Evolutionary conservation across 92 coral and sea anemone genomes (phyloP).

Genomic region (Zoanthus sansibaricus): DNA sequence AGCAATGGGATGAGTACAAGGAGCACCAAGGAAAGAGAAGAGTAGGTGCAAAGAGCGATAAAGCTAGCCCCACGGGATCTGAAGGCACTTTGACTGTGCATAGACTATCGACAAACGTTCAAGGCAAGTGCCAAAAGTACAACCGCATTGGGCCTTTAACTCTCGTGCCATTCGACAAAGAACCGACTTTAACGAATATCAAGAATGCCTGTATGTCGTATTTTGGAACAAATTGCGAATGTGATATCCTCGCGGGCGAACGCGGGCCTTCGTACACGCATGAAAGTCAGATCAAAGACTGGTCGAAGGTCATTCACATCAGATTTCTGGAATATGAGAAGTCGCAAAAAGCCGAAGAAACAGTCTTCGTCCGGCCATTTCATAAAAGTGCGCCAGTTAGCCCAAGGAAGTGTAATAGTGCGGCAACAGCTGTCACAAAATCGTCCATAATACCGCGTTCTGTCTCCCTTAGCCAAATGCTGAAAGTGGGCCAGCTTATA

Average conservation of each 20-base stretch:
- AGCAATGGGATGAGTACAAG: slow-evolving; percentile 46
- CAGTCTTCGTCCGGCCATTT: slow-evolving; percentile 12
- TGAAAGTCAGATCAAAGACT: slow-evolving; percentile 56
- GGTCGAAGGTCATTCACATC: slow-evolving; percentile 63
- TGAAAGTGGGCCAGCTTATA: slow-evolving; percentile 40
- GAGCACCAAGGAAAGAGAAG: slow-evolving; percentile 31
- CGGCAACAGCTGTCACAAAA: slow-evolving; percentile 13
- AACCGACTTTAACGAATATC: slow-evolving; percentile 55
- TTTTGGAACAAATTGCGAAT: slow-evolving; percentile 48
- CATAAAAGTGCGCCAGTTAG: slow-evolving; percentile 27
- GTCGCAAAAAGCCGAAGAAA: slow-evolving; percentile 7
- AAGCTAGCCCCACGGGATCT: slow-evolving; percentile 17
- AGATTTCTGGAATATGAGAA: slow-evolving; percentile 54
- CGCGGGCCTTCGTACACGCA: slow-evolving; percentile 75
- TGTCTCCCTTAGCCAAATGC: slow-evolving; percentile 53
- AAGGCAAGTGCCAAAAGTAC: slow-evolving; percentile 69
- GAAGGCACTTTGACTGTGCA: slow-evolving; percentile 62
- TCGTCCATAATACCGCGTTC: slow-evolving; percentile 31
- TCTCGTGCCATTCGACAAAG: slow-evolving; percentile 53
- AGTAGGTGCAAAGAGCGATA: slow-evolving; percentile 29
- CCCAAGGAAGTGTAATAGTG: slow-evolving; percentile 21
- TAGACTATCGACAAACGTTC: slow-evolving; percentile 56
- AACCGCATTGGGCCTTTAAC: slow-evolving; percentile 66
- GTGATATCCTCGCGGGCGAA: slow-evolving; percentile 72
- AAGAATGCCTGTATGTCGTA: slow-evolving; percentile 58